Conservation (phyloP, 2,888 invertebrate genomes). For the Homarus gammarus region DNA sequence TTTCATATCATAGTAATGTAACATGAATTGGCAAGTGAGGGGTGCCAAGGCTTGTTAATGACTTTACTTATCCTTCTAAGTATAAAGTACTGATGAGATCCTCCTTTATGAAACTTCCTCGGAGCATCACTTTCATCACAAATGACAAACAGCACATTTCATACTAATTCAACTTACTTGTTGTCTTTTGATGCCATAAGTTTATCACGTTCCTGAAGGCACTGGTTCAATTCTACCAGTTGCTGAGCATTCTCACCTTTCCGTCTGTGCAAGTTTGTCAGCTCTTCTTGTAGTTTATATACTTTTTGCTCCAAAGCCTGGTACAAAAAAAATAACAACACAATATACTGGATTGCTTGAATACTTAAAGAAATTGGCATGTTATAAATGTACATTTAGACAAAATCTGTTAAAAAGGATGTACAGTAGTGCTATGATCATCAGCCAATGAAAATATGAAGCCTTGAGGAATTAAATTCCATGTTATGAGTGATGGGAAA, state of each 20-base stretch:
- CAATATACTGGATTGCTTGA: background rate
- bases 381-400: background rate
- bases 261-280: slow-evolving; percentile 92
- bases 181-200: slow-evolving; percentile 56
- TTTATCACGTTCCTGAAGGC: slow-evolving; percentile 84
- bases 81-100: no score
- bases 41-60: no score
- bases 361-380: background rate
- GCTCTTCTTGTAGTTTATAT: slow-evolving; percentile 92
- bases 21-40: no score
- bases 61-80: no score
- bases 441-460: no score
- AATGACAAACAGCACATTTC: no score
- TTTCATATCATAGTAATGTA: no score
- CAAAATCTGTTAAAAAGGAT: no score
- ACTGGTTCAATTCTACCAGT: slow-evolving; percentile 90
- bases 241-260: slow-evolving; percentile 96
- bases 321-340: slow-evolving; percentile 2
- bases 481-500: background rate
- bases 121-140: no score
- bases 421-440: no score
- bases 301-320: slow-evolving; percentile 91
- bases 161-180: slow-evolving; percentile 73
- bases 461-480: no score
- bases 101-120: no score